Conservation (phyloP, 2,113 vertebrate genomes). For the Panthera leo region DNA sequence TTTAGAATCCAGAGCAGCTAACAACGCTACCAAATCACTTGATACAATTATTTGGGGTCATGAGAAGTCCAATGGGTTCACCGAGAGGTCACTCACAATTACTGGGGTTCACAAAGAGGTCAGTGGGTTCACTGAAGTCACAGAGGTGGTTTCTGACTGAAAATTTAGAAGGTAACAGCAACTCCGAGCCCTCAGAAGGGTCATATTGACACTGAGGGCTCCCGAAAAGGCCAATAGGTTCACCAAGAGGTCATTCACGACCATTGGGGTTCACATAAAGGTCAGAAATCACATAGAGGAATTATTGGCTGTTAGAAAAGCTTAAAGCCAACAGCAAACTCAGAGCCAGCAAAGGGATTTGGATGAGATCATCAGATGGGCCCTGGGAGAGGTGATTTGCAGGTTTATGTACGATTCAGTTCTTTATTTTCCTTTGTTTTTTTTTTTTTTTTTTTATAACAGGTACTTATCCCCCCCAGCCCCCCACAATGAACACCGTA, state of each 20-base stretch:
- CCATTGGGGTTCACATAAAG: background rate
- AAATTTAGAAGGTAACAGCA: background rate
- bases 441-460: slow-evolving; percentile 13
- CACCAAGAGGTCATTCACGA: background rate
- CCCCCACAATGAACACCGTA: background rate
- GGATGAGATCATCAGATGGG: background rate
- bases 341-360: background rate
- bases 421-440: background rate
- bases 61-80: background rate
- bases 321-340: slow-evolving; percentile 19
- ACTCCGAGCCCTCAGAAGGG: background rate
- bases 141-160: slow-evolving; percentile 25
- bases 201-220: background rate
- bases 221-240: background rate
- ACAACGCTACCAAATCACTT: background rate
- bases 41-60: background rate
- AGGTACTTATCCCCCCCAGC: background rate
- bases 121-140: background rate
- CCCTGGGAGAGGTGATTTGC: background rate
- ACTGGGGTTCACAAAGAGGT: background rate
- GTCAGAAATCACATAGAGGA: background rate
- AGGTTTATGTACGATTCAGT: background rate
- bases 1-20: slow-evolving; percentile 1
- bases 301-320: background rate
- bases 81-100: background rate